phyloP scores from a whole-genome alignment of 2,888 invertebrate species.

The Plutella xylostella region DNA sequence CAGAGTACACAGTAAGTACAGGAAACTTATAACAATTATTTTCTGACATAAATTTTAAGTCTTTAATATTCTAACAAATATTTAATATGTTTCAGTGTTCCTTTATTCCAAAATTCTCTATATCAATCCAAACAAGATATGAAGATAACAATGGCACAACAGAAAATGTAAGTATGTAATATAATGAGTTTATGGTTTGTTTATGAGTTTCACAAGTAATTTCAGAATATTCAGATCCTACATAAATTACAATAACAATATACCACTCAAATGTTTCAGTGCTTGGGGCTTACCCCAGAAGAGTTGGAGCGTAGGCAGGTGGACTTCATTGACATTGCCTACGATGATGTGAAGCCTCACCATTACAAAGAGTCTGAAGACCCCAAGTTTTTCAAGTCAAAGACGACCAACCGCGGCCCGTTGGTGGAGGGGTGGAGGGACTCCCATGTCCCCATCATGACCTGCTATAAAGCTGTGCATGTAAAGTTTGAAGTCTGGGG shows the following conservation, averaged over 20 bases:
- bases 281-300: constrained; percentile 78
- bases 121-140: constrained; percentile 89
- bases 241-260: neutral
- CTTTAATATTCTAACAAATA: constrained; percentile 10
- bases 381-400: constrained; percentile 84
- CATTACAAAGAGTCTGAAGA: constrained; percentile 94
- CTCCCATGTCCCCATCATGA: constrained; percentile 85
- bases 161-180: constrained; percentile 89
- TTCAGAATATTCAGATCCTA: neutral
- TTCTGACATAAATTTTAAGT: neutral
- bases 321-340: constrained; percentile 88
- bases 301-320: constrained; percentile 79
- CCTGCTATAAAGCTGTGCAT: constrained; percentile 90
- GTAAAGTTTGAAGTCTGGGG: constrained; percentile 95
- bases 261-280: constrained; percentile 66
- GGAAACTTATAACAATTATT: neutral
- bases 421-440: constrained; percentile 86
- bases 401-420: constrained; percentile 86
- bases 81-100: constrained; percentile 83
- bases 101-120: constrained; percentile 86
- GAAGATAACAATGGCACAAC: constrained; percentile 89
- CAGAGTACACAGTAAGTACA: constrained; percentile 81
- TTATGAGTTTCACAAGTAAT: neutral
- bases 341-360: constrained; percentile 85
- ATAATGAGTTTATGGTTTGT: neutral